These are phyloP conservation scores for Andrena praecox DNA, from an alignment of 2,888 invertebrate genomes.

Conservation along the genomic window DNA sequence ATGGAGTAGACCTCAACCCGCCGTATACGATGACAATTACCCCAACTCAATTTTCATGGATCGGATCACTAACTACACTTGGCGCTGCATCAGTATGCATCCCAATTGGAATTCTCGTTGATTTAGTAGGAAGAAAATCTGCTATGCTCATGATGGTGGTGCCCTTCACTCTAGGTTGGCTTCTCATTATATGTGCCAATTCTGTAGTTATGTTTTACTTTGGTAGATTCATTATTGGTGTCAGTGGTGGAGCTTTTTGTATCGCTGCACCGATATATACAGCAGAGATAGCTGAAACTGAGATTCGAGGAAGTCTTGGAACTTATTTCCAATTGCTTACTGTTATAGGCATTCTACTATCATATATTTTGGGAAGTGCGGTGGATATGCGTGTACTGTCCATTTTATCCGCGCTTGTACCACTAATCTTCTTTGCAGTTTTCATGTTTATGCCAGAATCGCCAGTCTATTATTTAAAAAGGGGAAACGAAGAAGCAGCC, in stretches of 20 bases:
- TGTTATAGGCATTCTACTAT: constrained; percentile 92
- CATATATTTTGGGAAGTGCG: constrained; percentile 90
- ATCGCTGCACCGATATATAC: constrained; percentile 94
- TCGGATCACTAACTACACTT: constrained; percentile 89
- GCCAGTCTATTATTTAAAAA: constrained; percentile 90
- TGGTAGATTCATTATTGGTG: constrained; percentile 90
- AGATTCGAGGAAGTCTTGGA: constrained; percentile 93
- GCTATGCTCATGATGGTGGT: constrained; percentile 88
- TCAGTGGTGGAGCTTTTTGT: constrained; percentile 93
- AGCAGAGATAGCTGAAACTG: constrained; percentile 93
- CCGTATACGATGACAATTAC: constrained; percentile 87
- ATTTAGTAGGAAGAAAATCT: constrained; percentile 90
- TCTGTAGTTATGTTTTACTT: constrained; percentile 88
- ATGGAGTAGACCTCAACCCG: constrained; percentile 71
- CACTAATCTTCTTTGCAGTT: constrained; percentile 89
- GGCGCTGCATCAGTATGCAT: constrained; percentile 91
- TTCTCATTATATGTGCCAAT: constrained; percentile 89
- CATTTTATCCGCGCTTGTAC: constrained; percentile 88
- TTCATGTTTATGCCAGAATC: constrained; percentile 96
- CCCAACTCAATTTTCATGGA: constrained; percentile 88
- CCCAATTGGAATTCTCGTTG: constrained; percentile 90
- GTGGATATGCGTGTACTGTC: constrained; percentile 88
- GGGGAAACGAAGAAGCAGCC: constrained; percentile 89
- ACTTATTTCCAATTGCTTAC: constrained; percentile 95
- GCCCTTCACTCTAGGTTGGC: constrained; percentile 92